phyloP scores from a whole-genome alignment of 1,140 invertebrate species.

The Chrysopa pallens region DNA sequence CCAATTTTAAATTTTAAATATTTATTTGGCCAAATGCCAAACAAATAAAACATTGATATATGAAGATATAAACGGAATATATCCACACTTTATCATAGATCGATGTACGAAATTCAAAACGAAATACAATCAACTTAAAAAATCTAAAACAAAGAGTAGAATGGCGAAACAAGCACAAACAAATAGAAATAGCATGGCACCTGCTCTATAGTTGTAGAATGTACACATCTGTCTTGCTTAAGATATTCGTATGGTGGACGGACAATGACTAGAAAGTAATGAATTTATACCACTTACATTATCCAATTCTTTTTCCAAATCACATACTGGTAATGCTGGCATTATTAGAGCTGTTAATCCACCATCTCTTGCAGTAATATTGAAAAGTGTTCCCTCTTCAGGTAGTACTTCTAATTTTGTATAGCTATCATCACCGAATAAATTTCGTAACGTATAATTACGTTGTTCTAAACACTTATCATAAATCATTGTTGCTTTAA shows the following conservation, averaged over 20 bases:
- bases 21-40: not conserved
- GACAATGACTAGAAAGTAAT: not conserved
- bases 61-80: too few relatives aligned
- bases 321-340: conserved; percentile 52
- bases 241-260: not conserved
- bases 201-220: too few relatives aligned
- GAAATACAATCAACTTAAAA: too few relatives aligned
- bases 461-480: conserved; percentile 50
- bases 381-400: conserved; percentile 28
- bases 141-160: too few relatives aligned
- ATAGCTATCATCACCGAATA: conserved; percentile 29
- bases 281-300: conserved; percentile 44
- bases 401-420: conserved; percentile 29
- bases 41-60: not conserved
- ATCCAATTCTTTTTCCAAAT: conserved; percentile 71
- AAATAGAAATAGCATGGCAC: too few relatives aligned
- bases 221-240: conserved; percentile 1
- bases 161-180: too few relatives aligned
- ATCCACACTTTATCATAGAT: too few relatives aligned
- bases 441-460: conserved; percentile 34
- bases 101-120: too few relatives aligned
- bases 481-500: conserved; percentile 75
- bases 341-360: conserved; percentile 34
- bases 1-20: not conserved
- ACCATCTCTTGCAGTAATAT: conserved; percentile 34